Percentiles rank a stretch among this genome's conserved stretches.
Conservation (phyloP, 2,797 vertebrate species). For the Helicolenus hilgendorfi region DNA sequence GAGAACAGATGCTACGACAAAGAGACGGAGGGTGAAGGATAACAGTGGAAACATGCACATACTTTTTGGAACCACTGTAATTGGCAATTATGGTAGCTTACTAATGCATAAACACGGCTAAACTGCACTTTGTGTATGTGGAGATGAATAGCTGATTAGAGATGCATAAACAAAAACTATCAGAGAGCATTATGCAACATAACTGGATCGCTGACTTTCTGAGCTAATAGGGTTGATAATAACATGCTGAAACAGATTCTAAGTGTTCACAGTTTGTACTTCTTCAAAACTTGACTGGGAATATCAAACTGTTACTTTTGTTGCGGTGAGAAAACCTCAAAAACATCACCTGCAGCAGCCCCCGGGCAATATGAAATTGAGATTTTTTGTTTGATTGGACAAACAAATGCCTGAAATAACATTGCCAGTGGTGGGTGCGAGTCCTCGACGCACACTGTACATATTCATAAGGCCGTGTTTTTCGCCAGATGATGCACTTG, state of each 20-base stretch:
- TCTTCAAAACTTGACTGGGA: slow-evolving; percentile 9
- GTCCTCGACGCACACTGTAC: neutral
- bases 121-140: neutral
- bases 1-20: slow-evolving; percentile 42
- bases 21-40: slow-evolving; percentile 22
- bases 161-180: slow-evolving; percentile 20
- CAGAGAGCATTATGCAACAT: neutral
- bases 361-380: slow-evolving; percentile 20
- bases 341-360: slow-evolving; percentile 43
- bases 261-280: neutral
- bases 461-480: slow-evolving; percentile 44
- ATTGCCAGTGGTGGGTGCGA: slow-evolving; percentile 13
- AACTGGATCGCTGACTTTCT: neutral
- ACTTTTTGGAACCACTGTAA: neutral
- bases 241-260: neutral
- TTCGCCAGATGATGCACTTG: slow-evolving; percentile 6
- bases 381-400: slow-evolving; percentile 59
- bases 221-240: neutral
- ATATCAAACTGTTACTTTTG: slow-evolving; percentile 22
- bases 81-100: neutral
- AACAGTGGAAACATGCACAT: neutral
- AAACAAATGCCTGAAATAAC: slow-evolving; percentile 56
- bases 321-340: neutral
- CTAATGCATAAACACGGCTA: slow-evolving; percentile 1
- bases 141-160: slow-evolving; percentile 29